Evolutionary conservation across 2,113 vertebrate genomes (phyloP).

Genomic region (Petromus typicus): DNA sequence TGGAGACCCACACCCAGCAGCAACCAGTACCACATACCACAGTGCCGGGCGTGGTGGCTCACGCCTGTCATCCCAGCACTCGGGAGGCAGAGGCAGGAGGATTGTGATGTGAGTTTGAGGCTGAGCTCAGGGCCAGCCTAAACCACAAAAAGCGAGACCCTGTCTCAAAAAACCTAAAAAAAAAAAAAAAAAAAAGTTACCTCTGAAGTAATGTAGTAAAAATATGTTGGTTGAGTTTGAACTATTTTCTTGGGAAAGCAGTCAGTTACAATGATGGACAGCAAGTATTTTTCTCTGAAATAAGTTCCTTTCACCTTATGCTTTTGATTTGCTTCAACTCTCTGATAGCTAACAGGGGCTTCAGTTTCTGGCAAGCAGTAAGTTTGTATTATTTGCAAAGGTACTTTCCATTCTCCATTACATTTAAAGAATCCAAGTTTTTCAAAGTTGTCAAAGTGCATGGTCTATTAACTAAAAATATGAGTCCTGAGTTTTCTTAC

Average conservation of each 20-base stretch:
- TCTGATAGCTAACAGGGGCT: not conserved
- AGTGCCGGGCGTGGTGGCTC: no score
- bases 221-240: not conserved
- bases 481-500: not conserved
- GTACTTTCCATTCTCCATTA: not conserved
- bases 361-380: not conserved
- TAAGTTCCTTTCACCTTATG: slow-evolving; percentile 44
- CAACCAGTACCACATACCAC: no score
- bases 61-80: no score
- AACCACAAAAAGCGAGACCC: no score
- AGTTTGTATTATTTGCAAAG: not conserved
- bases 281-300: slow-evolving; percentile 35
- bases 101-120: no score
- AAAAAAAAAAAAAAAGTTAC: not conserved
- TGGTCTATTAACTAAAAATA: slow-evolving; percentile 22
- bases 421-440: not conserved
- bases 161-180: no score
- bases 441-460: not conserved
- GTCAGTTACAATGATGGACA: slow-evolving; percentile 25
- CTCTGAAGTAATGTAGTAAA: not conserved
- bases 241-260: slow-evolving; percentile 40
- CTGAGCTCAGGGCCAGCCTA: no score
- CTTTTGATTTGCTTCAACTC: slow-evolving; percentile 12
- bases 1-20: no score
- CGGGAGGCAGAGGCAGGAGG: no score